These are phyloP conservation scores for Cariama cristata DNA, from an alignment of 2,113 vertebrate species.

Conservation along the genomic window DNA sequence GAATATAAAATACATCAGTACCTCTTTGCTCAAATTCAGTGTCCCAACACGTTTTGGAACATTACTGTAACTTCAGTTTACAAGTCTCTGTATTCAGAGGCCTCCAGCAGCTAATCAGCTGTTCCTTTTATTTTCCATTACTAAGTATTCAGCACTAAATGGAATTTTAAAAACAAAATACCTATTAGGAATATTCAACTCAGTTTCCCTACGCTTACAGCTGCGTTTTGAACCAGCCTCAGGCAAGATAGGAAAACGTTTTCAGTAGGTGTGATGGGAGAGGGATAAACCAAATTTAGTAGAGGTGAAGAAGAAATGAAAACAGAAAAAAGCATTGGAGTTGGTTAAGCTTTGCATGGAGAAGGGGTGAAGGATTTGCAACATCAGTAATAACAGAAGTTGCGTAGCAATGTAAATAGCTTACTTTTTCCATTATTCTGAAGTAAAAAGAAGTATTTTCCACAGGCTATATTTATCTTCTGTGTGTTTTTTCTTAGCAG, in stretches of 20 bases:
- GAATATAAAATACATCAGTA: too few species aligned
- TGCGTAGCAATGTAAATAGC: not conserved
- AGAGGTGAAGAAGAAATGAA: not conserved
- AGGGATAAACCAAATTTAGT: not conserved
- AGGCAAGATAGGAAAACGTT: not conserved
- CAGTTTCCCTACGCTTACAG: not conserved
- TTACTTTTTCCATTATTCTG: not conserved
- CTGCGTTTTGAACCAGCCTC: not conserved
- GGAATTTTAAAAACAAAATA: not conserved
- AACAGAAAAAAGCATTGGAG: not conserved
- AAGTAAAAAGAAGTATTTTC: not conserved
- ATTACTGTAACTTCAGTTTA: not conserved
- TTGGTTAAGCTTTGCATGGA: not conserved
- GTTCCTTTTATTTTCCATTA: not conserved
- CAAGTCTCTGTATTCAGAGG: not conserved
- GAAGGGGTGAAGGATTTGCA: not conserved
- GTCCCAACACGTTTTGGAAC: not conserved
- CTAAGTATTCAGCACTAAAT: not conserved
- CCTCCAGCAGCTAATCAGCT: not conserved
- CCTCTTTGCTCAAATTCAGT: not conserved
- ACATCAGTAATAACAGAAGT: not conserved
- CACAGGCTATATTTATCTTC: not conserved
- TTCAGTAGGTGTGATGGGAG: not conserved
- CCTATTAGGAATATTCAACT: not conserved
- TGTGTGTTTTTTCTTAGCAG: not conserved